A percentile compares a stretch with the other conserved stretches of the same genome.
phyloP scores from a whole-genome alignment of 2,113 vertebrate species.

The Sceloporus tristichus region DNA sequence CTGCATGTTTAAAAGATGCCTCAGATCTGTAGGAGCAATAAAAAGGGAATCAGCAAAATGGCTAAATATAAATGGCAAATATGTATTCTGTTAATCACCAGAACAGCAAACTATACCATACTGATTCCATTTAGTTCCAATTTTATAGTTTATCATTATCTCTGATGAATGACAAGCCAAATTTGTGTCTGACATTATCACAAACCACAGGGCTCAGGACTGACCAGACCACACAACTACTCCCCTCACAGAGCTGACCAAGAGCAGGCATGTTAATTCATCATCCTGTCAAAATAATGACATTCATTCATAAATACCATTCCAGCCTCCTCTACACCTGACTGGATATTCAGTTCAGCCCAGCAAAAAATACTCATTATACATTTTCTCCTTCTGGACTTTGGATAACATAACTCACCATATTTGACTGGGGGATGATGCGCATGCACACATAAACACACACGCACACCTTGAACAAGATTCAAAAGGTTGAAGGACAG shows the following conservation, averaged over 20 bases:
- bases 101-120: neutral
- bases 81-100: neutral
- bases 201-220: conserved; percentile 74
- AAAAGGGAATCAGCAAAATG: neutral
- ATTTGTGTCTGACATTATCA: conserved; percentile 38
- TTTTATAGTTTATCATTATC: neutral
- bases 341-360: conserved; percentile 73
- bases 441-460: neutral
- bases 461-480: neutral
- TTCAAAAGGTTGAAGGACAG: conserved; percentile 4
- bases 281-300: conserved; percentile 90
- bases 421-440: conserved; percentile 38
- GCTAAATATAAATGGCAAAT: neutral
- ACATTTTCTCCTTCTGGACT: conserved; percentile 60
- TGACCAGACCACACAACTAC: conserved; percentile 80
- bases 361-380: conserved; percentile 75
- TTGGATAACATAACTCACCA: conserved; percentile 29
- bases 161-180: neutral
- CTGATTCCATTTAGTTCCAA: neutral
- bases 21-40: neutral
- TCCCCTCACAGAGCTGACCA: conserved; percentile 74
- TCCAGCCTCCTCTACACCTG: conserved; percentile 83
- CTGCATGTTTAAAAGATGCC: neutral
- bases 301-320: conserved; percentile 88
- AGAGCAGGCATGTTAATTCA: conserved; percentile 74